Evolutionary conservation across 1,140 invertebrate species (phyloP).

Genomic region (Macrosteles quadrilineatus): DNA sequence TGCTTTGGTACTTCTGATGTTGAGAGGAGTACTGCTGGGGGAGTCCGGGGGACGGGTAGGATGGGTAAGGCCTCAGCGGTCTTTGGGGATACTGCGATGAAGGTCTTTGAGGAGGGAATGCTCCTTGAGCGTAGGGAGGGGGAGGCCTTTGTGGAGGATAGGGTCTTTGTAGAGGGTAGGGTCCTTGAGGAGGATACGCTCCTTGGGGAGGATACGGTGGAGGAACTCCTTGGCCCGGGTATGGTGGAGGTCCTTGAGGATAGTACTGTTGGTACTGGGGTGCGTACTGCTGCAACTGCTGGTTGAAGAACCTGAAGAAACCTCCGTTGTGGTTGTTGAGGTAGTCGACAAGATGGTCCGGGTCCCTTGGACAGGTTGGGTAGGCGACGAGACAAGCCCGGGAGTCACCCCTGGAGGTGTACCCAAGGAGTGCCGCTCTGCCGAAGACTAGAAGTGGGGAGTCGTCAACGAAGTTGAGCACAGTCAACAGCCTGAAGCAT

Average conservation of each 20-base stretch:
- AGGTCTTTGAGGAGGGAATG: not conserved
- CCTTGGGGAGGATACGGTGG: not conserved
- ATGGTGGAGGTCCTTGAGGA: not conserved
- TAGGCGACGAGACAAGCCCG: constrained; percentile 64
- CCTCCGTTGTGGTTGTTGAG: constrained; percentile 85
- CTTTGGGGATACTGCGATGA: not conserved
- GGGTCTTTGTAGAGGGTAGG: not conserved
- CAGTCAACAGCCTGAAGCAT: constrained; percentile 54
- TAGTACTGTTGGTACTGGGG: constrained; percentile 38
- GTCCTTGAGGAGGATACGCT: not conserved
- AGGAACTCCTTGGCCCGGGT: not conserved
- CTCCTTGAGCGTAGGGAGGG: not conserved
- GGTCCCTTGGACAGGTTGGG: constrained; percentile 69
- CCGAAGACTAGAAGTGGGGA: constrained; percentile 70
- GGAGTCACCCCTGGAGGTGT: constrained; percentile 62
- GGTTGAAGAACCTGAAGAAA: constrained; percentile 75
- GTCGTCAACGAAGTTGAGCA: constrained; percentile 50
- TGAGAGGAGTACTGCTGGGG: constrained; percentile 28
- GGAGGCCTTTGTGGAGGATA: constrained; percentile 6
- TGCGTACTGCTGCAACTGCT: constrained; percentile 38
- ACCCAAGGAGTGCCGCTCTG: constrained; percentile 69
- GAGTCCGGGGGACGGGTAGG: not conserved
- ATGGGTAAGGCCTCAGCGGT: not conserved
- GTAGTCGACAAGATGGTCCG: constrained; percentile 71
- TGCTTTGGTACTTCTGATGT: constrained; percentile 31